A percentile compares a stretch with the other conserved stretches of the same genome.
Conservation (phyloP, 1,140 invertebrate species). For the Zaprionus kolodkinae region DNA sequence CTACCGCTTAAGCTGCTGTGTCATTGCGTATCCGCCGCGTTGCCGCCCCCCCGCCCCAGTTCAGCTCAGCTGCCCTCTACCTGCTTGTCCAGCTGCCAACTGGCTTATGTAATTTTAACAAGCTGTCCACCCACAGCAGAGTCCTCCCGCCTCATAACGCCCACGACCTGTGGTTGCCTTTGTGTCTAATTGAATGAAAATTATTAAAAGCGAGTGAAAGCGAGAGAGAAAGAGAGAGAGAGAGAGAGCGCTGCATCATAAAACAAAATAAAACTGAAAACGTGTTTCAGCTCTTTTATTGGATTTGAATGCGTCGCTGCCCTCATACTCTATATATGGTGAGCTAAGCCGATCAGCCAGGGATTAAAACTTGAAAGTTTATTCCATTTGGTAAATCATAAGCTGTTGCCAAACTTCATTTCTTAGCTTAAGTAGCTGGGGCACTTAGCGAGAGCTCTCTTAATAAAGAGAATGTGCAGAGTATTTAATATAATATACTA, state of each 20-base stretch:
- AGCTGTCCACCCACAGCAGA: not conserved
- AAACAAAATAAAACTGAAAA: constrained; percentile 3
- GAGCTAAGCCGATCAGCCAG: not conserved
- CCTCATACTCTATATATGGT: not conserved
- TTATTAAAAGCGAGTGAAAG: constrained; percentile 5
- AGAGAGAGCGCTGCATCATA: not conserved
- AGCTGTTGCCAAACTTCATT: not conserved
- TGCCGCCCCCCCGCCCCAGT: not conserved
- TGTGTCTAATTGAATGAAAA: constrained; percentile 22
- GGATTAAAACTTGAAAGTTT: not conserved
- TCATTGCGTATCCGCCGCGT: constrained; percentile 42
- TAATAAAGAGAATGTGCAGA: too few species aligned
- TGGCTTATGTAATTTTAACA: constrained; percentile 46
- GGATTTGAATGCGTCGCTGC: not conserved
- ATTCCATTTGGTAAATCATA: not conserved
- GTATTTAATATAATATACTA: too few species aligned
- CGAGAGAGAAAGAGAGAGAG: not conserved
- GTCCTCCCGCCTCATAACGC: not conserved
- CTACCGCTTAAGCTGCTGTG: constrained; percentile 36
- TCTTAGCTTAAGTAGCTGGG: not conserved
- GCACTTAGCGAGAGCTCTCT: too few species aligned
- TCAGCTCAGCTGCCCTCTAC: not conserved
- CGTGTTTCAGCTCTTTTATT: not conserved
- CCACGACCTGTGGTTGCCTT: constrained; percentile 9
- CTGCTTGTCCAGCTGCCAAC: not conserved